A percentile compares a stretch with the other conserved stretches of the same genome.
Evolutionary conservation across 2,888 invertebrate species (phyloP).

Genomic region (Sarcophaga variegata): DNA sequence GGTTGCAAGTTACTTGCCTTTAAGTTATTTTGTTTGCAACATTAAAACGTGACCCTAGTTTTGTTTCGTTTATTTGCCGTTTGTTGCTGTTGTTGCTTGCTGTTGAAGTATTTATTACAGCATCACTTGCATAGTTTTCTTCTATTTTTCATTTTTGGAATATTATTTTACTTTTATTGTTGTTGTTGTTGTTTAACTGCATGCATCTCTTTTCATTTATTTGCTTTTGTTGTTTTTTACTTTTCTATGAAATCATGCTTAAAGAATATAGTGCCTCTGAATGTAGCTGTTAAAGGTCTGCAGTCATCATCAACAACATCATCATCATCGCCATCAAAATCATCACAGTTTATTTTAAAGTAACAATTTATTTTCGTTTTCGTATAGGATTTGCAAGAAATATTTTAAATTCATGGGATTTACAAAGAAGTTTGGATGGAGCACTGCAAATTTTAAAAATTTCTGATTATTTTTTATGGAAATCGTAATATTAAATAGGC

Average conservation of each 20-base stretch:
- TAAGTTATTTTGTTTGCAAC: conserved; percentile 56
- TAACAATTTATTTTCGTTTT: conserved; percentile 43
- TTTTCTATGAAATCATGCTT: conserved; percentile 14
- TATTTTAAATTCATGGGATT: not conserved
- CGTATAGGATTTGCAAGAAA: conserved; percentile 11
- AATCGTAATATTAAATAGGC: no score
- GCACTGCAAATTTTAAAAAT: no score
- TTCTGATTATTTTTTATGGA: no score
- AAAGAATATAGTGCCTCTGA: conserved; percentile 20
- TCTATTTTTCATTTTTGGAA: conserved; percentile 32
- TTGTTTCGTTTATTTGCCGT: conserved; percentile 29
- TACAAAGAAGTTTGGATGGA: no score
- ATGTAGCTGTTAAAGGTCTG: conserved; percentile 33
- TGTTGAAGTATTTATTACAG: conserved; percentile 68
- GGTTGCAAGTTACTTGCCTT: conserved; percentile 34
- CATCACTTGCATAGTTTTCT: conserved; percentile 54
- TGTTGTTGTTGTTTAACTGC: not conserved
- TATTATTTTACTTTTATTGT: not conserved
- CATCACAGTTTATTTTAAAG: conserved; percentile 43
- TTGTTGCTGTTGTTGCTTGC: conserved; percentile 27
- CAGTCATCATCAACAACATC: conserved; percentile 31
- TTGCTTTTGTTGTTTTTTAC: conserved; percentile 7
- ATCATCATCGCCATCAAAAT: not conserved
- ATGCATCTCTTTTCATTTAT: conserved; percentile 1
- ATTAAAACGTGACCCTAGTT: conserved; percentile 57